Percentiles rank a stretch among this genome's conserved stretches.
Evolutionary conservation across 2,797 vertebrate species (phyloP).

Genomic region (Tadarida brasiliensis): DNA sequence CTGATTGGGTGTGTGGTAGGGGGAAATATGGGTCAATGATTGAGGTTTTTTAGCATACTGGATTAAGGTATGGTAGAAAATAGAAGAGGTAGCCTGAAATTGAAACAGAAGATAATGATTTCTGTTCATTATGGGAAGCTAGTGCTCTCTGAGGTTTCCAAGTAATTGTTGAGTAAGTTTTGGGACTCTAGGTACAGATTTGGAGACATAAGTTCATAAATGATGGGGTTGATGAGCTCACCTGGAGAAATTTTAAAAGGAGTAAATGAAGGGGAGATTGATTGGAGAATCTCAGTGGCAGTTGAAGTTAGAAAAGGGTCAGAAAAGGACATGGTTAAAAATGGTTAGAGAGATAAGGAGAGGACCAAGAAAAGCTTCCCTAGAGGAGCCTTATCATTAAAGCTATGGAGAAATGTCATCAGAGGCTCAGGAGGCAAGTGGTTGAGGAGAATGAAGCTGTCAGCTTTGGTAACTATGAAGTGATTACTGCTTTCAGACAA

Average conservation of each 20-base stretch:
- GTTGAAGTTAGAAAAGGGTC: not conserved
- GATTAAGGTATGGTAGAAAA: not conserved
- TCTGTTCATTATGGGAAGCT: conserved; percentile 20
- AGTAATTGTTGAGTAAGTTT: conserved; percentile 1
- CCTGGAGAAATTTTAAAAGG: not conserved
- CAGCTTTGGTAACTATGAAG: not conserved
- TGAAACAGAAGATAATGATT: not conserved
- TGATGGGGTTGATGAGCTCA: not conserved
- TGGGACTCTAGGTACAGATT: not conserved
- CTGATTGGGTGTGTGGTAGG: not conserved
- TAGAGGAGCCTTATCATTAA: not conserved
- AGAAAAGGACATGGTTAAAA: not conserved
- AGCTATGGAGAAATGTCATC: not conserved
- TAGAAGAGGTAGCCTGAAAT: not conserved
- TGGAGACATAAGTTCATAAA: conserved; percentile 24
- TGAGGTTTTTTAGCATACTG: not conserved
- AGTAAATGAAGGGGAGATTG: not conserved
- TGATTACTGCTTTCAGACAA: not conserved
- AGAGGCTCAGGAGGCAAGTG: not conserved
- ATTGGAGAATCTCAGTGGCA: not conserved
- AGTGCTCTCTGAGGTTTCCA: not conserved
- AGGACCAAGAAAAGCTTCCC: not conserved
- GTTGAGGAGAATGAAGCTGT: not conserved
- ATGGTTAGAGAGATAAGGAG: not conserved
- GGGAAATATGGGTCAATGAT: not conserved